Conservation (phyloP, 2,888 invertebrate species). For the Iphiclides podalirius region DNA sequence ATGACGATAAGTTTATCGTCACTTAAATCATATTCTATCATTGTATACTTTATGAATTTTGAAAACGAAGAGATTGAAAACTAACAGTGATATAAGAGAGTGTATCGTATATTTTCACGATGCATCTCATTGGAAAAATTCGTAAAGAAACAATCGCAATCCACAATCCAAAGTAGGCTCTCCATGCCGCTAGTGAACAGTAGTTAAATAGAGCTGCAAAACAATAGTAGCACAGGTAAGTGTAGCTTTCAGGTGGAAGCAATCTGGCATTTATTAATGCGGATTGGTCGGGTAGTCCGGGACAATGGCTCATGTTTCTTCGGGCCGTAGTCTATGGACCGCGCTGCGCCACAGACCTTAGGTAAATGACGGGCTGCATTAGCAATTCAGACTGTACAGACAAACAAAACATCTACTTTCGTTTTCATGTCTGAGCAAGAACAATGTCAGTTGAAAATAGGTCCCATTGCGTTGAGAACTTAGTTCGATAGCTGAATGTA, state of each 20-base stretch:
- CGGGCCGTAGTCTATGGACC: conserved; percentile 44
- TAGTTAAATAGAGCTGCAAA: conserved; percentile 23
- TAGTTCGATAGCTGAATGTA: conserved; percentile 35
- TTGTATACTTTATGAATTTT: too few species aligned
- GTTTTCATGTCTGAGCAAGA: conserved; percentile 52
- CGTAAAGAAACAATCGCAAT: conserved; percentile 12
- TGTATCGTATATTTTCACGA: too few species aligned
- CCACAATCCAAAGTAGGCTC: conserved; percentile 21
- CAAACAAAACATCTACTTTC: conserved; percentile 54
- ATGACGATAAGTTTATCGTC: too few species aligned
- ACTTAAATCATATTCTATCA: too few species aligned
- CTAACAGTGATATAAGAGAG: too few species aligned
- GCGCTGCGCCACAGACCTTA: conserved; percentile 46
- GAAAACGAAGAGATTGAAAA: too few species aligned
- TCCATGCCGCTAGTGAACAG: conserved; percentile 20
- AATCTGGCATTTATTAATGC: conserved; percentile 59
- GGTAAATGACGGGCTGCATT: conserved; percentile 53
- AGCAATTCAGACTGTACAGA: conserved; percentile 54
- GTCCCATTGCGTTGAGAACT: conserved; percentile 32
- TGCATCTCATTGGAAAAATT: background rate
- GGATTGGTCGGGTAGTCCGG: conserved; percentile 49
- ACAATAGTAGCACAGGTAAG: conserved; percentile 24
- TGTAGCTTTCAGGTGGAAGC: conserved; percentile 35
- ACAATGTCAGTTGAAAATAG: conserved; percentile 37
- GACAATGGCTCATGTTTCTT: conserved; percentile 56